Percentiles rank a stretch among this genome's conserved stretches.
Conservation (phyloP, 2,888 invertebrate genomes). For the Drosophila macrospina region DNA sequence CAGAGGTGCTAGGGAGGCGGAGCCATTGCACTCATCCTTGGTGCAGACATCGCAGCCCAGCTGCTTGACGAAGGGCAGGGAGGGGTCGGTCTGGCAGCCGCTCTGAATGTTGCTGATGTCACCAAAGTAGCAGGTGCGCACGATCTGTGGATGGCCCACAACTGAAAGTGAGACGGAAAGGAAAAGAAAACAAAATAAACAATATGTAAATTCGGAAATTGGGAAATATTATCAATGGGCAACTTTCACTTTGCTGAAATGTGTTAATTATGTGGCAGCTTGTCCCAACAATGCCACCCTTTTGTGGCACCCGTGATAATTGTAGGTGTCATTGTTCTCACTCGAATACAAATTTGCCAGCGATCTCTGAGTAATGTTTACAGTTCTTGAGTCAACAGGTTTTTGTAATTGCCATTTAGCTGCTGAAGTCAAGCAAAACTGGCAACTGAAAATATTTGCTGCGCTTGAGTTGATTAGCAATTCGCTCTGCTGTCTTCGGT, state of each 20-base stretch:
- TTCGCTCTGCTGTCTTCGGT: conserved; percentile 35
- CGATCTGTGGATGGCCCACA: conserved; percentile 70
- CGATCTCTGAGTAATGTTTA: conserved; percentile 39
- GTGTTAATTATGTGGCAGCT: conserved; percentile 33
- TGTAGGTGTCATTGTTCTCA: conserved; percentile 3
- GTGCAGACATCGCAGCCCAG: conserved; percentile 83
- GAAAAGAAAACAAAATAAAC: background rate
- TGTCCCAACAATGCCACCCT: conserved; percentile 30
- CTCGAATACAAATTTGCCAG: conserved; percentile 12
- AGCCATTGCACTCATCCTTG: conserved; percentile 81
- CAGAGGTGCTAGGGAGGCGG: conserved; percentile 73
- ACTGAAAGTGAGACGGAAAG: conserved; percentile 54
- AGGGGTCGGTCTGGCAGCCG: conserved; percentile 82
- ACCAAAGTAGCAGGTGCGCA: conserved; percentile 82
- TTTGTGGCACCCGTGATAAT: conserved; percentile 22
- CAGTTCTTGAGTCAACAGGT: conserved; percentile 35
- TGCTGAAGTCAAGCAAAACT: conserved; percentile 7
- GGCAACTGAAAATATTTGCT: conserved; percentile 8
- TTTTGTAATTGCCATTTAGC: conserved; percentile 22
- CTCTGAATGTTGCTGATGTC: conserved; percentile 72
- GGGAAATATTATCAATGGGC: background rate
- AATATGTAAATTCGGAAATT: background rate
- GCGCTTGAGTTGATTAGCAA: conserved; percentile 30
- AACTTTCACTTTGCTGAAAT: conserved; percentile 48
- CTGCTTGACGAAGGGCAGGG: conserved; percentile 79